Evolutionary conservation across 2,797 vertebrate species (phyloP).

Genomic region (Myripristis murdjan): DNA sequence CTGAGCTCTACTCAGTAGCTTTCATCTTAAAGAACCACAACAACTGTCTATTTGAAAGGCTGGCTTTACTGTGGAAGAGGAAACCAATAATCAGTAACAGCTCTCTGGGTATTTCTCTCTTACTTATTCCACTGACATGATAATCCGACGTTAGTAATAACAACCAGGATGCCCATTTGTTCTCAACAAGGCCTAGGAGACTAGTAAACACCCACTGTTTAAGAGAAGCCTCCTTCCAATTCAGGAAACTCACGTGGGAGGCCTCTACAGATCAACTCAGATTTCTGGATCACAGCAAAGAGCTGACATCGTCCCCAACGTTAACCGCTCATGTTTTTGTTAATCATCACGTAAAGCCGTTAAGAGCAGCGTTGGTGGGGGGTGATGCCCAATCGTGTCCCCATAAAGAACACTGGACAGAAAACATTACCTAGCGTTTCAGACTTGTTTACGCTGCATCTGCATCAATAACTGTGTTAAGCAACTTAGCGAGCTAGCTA

Average conservation of each 20-base stretch:
- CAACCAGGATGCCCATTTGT: neutral
- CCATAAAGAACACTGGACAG: neutral
- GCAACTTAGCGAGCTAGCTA: conserved; percentile 44
- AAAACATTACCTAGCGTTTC: neutral
- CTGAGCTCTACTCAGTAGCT: conserved; percentile 28
- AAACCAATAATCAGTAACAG: neutral
- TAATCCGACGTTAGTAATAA: neutral
- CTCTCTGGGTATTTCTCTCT: no score
- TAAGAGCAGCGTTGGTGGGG: neutral
- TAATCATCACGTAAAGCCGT: neutral
- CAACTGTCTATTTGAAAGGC: neutral
- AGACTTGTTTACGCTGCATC: neutral
- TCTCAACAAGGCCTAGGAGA: neutral
- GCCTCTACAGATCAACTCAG: conserved; percentile 57
- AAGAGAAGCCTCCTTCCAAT: neutral
- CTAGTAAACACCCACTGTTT: conserved; percentile 14
- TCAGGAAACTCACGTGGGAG: conserved; percentile 64
- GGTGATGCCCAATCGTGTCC: neutral
- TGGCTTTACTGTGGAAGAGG: neutral
- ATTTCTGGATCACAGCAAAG: conserved; percentile 7
- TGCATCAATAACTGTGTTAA: neutral
- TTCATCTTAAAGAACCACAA: conserved; percentile 46
- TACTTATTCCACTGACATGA: neutral
- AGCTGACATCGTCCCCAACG: neutral
- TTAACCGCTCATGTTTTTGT: neutral